A percentile compares a stretch with the other conserved stretches of the same genome.
Conservation (phyloP, 92 coral and sea anemone genomes). For the Chrysogorgia sp. region DNA sequence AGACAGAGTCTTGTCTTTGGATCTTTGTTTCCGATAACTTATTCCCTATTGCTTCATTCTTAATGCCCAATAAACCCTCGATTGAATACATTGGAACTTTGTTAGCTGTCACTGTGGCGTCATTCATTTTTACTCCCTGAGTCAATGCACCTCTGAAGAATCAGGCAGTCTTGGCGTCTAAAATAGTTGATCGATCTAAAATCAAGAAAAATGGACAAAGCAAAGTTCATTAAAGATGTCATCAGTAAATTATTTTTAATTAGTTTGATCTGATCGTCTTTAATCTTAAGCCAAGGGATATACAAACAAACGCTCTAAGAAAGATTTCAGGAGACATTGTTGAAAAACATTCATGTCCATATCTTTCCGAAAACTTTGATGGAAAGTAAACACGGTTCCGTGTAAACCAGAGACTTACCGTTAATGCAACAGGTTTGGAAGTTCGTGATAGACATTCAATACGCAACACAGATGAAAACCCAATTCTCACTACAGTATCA, state of each 20-base stretch:
- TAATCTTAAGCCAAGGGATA: conserved; percentile 10
- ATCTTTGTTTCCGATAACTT: conserved; percentile 21
- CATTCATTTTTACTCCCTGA: conserved; percentile 8
- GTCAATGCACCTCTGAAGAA: background rate
- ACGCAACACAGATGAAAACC: background rate
- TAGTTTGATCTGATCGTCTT: conserved; percentile 24
- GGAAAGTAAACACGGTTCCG: background rate
- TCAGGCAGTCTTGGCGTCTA: background rate
- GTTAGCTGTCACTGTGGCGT: conserved; percentile 1
- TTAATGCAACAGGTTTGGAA: conserved; percentile 4
- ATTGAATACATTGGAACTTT: conserved; percentile 44
- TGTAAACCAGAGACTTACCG: background rate
- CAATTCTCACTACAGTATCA: too few species aligned
- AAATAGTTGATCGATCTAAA: conserved; percentile 3
- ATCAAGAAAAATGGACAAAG: conserved; percentile 10
- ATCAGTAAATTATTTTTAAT: conserved; percentile 15
- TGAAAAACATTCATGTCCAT: background rate
- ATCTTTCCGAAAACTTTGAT: background rate
- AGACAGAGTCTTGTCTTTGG: background rate
- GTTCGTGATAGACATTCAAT: background rate
- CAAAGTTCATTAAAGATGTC: conserved; percentile 23
- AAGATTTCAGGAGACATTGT: background rate
- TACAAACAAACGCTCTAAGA: conserved; percentile 2
- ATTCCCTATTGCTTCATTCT: conserved; percentile 5
- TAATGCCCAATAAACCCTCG: conserved; percentile 36